Evolutionary conservation across 1,140 invertebrate species (phyloP), one percentile per base, ranked within the genome.

Genomic region (Lasioglossum albipes): DNA sequence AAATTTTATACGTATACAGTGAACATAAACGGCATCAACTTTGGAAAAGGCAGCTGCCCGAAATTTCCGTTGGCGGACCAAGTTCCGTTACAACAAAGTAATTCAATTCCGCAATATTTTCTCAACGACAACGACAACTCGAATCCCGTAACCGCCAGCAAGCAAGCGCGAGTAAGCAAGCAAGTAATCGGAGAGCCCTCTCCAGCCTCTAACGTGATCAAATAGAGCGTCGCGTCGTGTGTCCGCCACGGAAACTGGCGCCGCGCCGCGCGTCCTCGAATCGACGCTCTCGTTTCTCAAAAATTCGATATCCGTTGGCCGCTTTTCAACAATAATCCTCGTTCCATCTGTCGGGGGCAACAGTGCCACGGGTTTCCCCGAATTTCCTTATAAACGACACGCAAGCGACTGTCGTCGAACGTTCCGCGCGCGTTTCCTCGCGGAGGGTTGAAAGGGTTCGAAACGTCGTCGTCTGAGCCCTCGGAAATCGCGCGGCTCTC

Each of bases 381-480:
- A 74, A 79, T 66, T 75, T 66, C 61, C 31, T 52, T 42, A 18
- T 20, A 64, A 72, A 57, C n/a, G n/a, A 20, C 10, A 27, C 22
- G 45, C 45, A 49, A 45, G 0, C 41, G 22, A 12, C 3, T 27
- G 10, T 27, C 9, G 49, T 45, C 59, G 61, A 66, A 49, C 31
- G 61, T 65, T 59, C 45, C 7, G 66, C 66, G 20, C 66, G 20
- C 7, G 22, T 71, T 66, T 82, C 57, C 75, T 22, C 75, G 41
- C 62, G 54, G 54, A 20, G 66, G 69, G 45, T 22, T 61, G 31
- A 86, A 85, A 79, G 80, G 80, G 64, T 86, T 85, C 42, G 49
- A 9, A 36, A 36, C 36, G 36, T 36, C 59, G 22, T 49, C n/a
- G 69, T n/a, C 42, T 42, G 49, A 62, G 27, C 45, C 45, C 45